Evolutionary conservation across 2,113 vertebrate species (phyloP).

Genomic region (Actenoides hombroni): DNA sequence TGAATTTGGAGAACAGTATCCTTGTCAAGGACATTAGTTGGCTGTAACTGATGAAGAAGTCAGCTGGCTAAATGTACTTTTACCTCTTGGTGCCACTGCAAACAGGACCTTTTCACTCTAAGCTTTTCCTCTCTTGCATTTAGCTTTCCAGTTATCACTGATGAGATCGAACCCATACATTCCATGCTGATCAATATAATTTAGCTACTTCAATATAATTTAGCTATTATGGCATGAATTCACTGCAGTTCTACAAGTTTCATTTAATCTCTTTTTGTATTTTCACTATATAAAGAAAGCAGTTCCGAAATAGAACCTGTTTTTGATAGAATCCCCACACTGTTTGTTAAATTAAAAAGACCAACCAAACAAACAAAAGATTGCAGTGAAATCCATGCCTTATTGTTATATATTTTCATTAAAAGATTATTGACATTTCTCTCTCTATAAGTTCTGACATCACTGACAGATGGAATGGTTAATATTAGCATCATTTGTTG

Average conservation of each 20-base stretch:
- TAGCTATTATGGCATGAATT: constrained; percentile 40
- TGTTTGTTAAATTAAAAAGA: neutral
- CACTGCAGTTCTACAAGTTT: constrained; percentile 24
- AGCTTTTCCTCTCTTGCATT: constrained; percentile 13
- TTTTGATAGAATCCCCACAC: neutral
- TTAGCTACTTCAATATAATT: constrained; percentile 42
- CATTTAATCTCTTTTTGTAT: neutral
- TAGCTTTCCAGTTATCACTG: constrained; percentile 6
- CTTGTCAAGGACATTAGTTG: constrained; percentile 49
- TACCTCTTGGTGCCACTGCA: constrained; percentile 80
- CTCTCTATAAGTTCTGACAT: neutral
- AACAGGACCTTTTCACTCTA: constrained; percentile 35
- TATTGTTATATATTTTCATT: constrained; percentile 21
- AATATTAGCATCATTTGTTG: neutral
- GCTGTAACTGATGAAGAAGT: constrained; percentile 46
- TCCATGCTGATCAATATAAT: constrained; percentile 56
- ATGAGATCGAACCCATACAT: constrained; percentile 40
- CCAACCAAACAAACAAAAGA: neutral
- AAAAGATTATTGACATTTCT: constrained; percentile 18
- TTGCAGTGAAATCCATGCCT: constrained; percentile 41
- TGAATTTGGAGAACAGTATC: constrained; percentile 42
- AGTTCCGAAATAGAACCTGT: neutral
- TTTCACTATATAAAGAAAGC: neutral
- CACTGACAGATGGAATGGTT: constrained; percentile 1
- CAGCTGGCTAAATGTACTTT: constrained; percentile 70